Percentiles rank a stretch among this genome's conserved stretches.
phyloP scores from a whole-genome alignment of 2,113 vertebrate genomes.

The Muntiacus muntjak region DNA sequence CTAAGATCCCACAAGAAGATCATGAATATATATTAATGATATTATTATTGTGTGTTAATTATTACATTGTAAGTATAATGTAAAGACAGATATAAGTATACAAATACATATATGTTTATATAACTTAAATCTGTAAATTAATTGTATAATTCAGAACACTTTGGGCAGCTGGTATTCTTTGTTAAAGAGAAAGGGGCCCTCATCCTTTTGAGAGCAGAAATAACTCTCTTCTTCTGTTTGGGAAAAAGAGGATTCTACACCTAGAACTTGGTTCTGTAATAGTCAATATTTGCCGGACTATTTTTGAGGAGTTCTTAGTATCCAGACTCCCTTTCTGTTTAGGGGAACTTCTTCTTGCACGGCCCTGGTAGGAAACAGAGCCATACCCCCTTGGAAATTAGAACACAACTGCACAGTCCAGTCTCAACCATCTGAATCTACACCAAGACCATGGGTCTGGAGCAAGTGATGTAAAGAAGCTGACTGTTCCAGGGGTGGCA shows the following conservation, averaged over 20 bases:
- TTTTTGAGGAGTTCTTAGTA: not conserved
- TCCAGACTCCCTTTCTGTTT: not conserved
- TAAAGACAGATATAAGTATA: not conserved
- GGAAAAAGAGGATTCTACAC: not conserved
- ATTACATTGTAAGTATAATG: not conserved
- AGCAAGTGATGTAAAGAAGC: not conserved
- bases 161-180: not conserved
- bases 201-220: not conserved
- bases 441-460: not conserved
- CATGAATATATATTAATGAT: not conserved
- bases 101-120: not conserved
- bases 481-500: not conserved
- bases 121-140: not conserved
- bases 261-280: not conserved
- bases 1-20: not conserved
- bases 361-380: not conserved
- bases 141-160: not conserved
- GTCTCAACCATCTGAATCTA: not conserved
- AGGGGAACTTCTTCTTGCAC: not conserved
- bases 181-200: not conserved
- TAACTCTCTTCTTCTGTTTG: not conserved
- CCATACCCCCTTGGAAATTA: not conserved
- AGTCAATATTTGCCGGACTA: not conserved
- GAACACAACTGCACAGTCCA: not conserved
- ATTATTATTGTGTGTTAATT: not conserved